Base-by-base conservation (phyloP, 1,140 invertebrate species). In the Pseudachorutes palmiensis region DNA sequence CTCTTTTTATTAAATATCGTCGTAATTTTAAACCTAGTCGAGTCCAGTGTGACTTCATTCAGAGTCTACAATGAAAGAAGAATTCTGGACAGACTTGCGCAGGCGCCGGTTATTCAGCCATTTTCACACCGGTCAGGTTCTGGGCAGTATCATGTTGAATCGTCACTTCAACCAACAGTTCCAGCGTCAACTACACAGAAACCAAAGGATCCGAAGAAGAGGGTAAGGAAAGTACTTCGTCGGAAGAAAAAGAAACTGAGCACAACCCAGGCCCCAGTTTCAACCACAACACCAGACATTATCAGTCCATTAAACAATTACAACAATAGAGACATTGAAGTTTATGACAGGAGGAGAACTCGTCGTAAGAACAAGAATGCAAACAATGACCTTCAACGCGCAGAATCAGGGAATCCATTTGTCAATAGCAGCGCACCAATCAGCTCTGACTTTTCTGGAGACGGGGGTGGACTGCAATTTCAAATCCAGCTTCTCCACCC, bases 401-500 rank as follows among this genome's bases (percentile, higher is more conserved):
- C 61, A 19, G 51, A 55, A 24, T 55, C 51, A 19, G 51, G 51
- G 3, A 73, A 70, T 62, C 72, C 72, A 28, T 73, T 70, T 45
- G 14, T 70, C 2, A 73, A 73, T 55, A 60, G 67, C 14, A 60
- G 63, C 2, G 65, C 66, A 9, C 72, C 72, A 1, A 68, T 73
- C 58, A 68, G 66, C 1, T 64, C 64, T 12, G 72, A 73, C 31
- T 58, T 71, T 48, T 55, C 51, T 55, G 51, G 41, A 45, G 41
- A 66, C 61, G 29, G 32, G 49, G 29, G 32, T 73, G 26, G 58
- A 59, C 16, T 65, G 63, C 32, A 65, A 55, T 26, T 55, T 55
- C 51, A 55, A 19, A 55, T 72, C 22, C 66, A 73, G 33, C 28
- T 70, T 14, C 62, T 70, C 0, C 72, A 73, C 58, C 72, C 72